A percentile compares a stretch with the other conserved stretches of the same genome.
Conservation (phyloP, 2,888 invertebrate genomes). For the Conchocele bisecta region DNA sequence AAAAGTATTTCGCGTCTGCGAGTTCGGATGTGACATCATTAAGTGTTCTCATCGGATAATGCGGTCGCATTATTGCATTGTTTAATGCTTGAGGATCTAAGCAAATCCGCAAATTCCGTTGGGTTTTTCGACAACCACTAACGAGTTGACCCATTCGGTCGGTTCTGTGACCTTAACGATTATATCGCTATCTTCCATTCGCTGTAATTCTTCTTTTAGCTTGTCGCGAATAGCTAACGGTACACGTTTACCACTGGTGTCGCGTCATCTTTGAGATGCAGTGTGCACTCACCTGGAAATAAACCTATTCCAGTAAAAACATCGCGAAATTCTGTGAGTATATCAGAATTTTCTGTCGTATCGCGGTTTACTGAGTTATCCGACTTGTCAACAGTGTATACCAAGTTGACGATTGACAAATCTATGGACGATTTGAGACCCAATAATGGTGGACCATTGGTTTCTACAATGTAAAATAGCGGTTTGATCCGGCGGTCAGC, state of each 20-base stretch:
- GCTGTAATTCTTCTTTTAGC: too few species aligned
- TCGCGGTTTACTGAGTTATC: not conserved
- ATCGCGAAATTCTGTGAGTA: constrained; percentile 2
- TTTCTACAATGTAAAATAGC: constrained; percentile 9
- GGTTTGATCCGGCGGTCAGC: not conserved
- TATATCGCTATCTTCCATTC: too few species aligned
- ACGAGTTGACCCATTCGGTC: too few species aligned
- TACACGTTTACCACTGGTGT: not conserved
- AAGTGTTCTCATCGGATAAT: constrained; percentile 12
- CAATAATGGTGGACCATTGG: constrained; percentile 1
- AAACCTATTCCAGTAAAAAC: constrained; percentile 12
- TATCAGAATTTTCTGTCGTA: too few species aligned
- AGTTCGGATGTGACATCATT: constrained; percentile 4
- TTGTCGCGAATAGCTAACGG: too few species aligned
- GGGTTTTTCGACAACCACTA: too few species aligned
- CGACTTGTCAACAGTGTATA: constrained; percentile 1
- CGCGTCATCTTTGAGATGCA: constrained; percentile 7
- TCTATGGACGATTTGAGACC: constrained; percentile 7
- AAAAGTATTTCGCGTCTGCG: not conserved
- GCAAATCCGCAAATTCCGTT: too few species aligned
- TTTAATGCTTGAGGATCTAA: constrained; percentile 6
- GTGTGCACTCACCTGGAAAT: constrained; percentile 4
- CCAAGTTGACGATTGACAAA: constrained; percentile 5
- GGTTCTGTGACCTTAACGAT: too few species aligned
- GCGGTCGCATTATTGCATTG: not conserved